Evolutionary conservation across 2,888 invertebrate genomes (phyloP), one percentile per base, ranked within the genome.

Genomic region (Erebia epiphron): DNA sequence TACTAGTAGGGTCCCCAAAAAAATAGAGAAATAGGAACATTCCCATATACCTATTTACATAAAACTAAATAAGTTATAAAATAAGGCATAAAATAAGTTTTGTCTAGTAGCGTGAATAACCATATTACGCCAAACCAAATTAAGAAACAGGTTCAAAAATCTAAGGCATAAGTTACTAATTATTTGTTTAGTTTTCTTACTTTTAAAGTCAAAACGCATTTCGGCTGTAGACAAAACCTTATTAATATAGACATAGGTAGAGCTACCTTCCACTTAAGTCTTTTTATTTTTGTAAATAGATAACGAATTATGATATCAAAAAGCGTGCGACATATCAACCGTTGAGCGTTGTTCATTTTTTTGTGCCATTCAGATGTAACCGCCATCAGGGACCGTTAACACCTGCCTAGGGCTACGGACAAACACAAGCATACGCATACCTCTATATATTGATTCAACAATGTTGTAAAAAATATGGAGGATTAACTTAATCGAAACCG

Each of bases 361-460:
- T 92, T 91, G 76, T 73, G 80, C 78, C 84, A 89, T 90, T 90
- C 86, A 90, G 84, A 81, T 86, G 84, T 90, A 92, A 92, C 92
- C 89, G 92, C 85, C 92, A 84, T 75, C 72, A 68, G 76, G 76
- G 81, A 86, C 92, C 92, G 92, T 92, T 92, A 90, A 74, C 91
- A 91, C 90, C 92, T 92, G 92, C 86, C 80, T 78, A 72, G 56
- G 16, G 14, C 58, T 2, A 13, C 26, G 11, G 1, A 18, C 75
- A 73, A 75, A 75, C 62, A 68, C 50, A 52, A 43, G 49, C 18
- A 54, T 16, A 46, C 16, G 49, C 18, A 54, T 16, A 46, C 16
- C 61, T 18, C 4, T 21, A 21, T 18, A 65, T 67, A 69, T 57
- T 46, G 62, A 69, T 49, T 21, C 62, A 49, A 63, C 50, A 64